These are phyloP conservation scores for Augochlora pura DNA, from an alignment of 1,140 invertebrate species.

Conservation along the genomic window DNA sequence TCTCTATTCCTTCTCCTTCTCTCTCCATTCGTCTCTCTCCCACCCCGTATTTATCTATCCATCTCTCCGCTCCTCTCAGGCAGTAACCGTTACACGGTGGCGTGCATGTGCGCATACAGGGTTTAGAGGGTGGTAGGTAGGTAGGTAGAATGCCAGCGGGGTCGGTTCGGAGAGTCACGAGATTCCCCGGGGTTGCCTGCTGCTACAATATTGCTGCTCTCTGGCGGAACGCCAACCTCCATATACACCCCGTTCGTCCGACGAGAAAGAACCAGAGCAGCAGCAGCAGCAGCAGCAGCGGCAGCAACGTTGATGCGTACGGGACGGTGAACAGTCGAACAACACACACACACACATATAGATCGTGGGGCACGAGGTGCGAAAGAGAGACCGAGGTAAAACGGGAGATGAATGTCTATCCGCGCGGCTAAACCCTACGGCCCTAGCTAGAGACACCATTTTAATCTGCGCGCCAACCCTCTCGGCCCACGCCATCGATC, in stretches of 20 bases:
- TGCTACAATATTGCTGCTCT: slow-evolving; percentile 70
- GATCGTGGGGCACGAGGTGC: neutral
- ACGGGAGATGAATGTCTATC: slow-evolving; percentile 51
- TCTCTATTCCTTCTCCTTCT: too few relatives aligned
- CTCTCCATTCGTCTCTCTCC: too few relatives aligned
- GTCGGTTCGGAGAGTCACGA: slow-evolving; percentile 63
- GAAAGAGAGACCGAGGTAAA: neutral
- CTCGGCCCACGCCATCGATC: neutral
- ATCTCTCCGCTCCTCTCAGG: too few relatives aligned
- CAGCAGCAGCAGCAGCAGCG: too few relatives aligned
- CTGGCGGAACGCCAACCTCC: slow-evolving; percentile 64
- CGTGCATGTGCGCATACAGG: slow-evolving; percentile 1
- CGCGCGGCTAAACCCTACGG: slow-evolving; percentile 54
- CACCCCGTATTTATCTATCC: too few relatives aligned
- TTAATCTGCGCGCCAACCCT: slow-evolving; percentile 57
- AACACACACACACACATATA: too few relatives aligned
- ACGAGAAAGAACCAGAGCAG: neutral
- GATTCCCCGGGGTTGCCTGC: slow-evolving; percentile 59
- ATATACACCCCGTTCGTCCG: neutral
- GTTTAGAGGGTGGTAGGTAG: slow-evolving; percentile 1
- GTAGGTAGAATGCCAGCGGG: slow-evolving; percentile 60
- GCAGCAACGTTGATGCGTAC: too few relatives aligned
- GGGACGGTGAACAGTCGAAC: too few relatives aligned
- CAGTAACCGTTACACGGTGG: neutral
- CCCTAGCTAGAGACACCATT: slow-evolving; percentile 55